Conservation (phyloP, 2,797 vertebrate species). For the Craterocephalus amniculus region DNA sequence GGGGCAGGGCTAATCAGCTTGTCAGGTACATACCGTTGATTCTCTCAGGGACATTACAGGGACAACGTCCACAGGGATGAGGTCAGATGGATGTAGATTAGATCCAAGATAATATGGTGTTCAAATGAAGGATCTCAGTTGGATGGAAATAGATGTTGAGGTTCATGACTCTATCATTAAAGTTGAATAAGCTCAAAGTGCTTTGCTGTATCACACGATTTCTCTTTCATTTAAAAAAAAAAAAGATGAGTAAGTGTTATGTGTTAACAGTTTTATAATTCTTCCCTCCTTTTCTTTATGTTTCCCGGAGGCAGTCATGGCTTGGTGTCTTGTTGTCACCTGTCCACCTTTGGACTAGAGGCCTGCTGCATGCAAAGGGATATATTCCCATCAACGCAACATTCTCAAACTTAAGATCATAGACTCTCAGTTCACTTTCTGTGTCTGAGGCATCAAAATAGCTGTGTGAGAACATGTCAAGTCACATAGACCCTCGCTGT, state of each 20-base stretch:
- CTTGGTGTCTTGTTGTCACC: slow-evolving; percentile 56
- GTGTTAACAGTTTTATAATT: slow-evolving; percentile 19
- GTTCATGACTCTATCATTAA: slow-evolving; percentile 9
- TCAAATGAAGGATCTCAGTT: slow-evolving; percentile 25
- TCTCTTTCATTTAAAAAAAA: too few relatives aligned
- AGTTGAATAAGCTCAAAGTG: background rate
- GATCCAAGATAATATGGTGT: slow-evolving; percentile 44
- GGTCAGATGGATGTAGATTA: slow-evolving; percentile 55
- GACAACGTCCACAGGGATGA: slow-evolving; percentile 17
- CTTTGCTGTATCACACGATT: background rate
- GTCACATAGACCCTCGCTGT: slow-evolving; percentile 73
- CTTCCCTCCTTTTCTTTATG: slow-evolving; percentile 11
- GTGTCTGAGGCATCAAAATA: slow-evolving; percentile 41
- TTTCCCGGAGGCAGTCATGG: slow-evolving; percentile 72
- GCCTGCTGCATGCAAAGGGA: slow-evolving; percentile 59
- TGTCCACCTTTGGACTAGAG: slow-evolving; percentile 69
- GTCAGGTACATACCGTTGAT: slow-evolving; percentile 59
- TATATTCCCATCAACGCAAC: slow-evolving; percentile 37
- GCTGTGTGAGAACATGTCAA: slow-evolving; percentile 68
- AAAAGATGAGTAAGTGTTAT: background rate
- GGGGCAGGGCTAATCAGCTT: slow-evolving; percentile 73
- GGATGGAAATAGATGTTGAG: slow-evolving; percentile 29
- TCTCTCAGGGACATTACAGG: slow-evolving; percentile 33
- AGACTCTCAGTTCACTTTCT: slow-evolving; percentile 42
- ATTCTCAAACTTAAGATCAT: slow-evolving; percentile 12